These are phyloP conservation scores for Whitmania pigra DNA, from an alignment of 1,140 invertebrate genomes.

Conservation along the genomic window DNA sequence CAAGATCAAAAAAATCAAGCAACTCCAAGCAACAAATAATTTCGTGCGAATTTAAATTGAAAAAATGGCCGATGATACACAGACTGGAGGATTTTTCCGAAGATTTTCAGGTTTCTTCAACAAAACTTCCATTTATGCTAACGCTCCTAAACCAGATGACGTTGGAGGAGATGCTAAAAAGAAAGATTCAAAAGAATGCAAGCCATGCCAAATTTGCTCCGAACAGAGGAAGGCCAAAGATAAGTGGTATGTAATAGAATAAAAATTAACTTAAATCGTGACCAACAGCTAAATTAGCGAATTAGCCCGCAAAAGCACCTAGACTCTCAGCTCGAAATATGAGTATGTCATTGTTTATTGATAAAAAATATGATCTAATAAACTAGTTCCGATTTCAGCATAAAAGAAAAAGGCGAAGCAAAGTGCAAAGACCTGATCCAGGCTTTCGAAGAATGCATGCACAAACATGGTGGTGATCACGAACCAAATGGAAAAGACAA, in stretches of 20 bases:
- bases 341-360: background rate
- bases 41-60: background rate
- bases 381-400: background rate
- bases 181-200: slow-evolving; percentile 7
- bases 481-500: background rate
- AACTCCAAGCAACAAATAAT: background rate
- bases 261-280: too few relatives aligned
- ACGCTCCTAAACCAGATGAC: background rate
- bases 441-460: slow-evolving; percentile 1
- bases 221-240: slow-evolving; percentile 11
- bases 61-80: slow-evolving; percentile 2
- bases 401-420: slow-evolving; percentile 12
- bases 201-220: slow-evolving; percentile 1
- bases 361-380: background rate
- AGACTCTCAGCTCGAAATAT: too few relatives aligned
- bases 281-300: too few relatives aligned
- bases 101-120: background rate
- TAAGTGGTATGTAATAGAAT: background rate
- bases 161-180: slow-evolving; percentile 5
- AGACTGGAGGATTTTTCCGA: background rate
- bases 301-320: too few relatives aligned
- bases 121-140: background rate
- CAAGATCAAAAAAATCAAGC: background rate
- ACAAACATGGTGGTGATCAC: background rate
- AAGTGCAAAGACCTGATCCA: slow-evolving; percentile 9